phyloP scores from a whole-genome alignment of 2,113 vertebrate species.

The Phaetusa simplex region DNA sequence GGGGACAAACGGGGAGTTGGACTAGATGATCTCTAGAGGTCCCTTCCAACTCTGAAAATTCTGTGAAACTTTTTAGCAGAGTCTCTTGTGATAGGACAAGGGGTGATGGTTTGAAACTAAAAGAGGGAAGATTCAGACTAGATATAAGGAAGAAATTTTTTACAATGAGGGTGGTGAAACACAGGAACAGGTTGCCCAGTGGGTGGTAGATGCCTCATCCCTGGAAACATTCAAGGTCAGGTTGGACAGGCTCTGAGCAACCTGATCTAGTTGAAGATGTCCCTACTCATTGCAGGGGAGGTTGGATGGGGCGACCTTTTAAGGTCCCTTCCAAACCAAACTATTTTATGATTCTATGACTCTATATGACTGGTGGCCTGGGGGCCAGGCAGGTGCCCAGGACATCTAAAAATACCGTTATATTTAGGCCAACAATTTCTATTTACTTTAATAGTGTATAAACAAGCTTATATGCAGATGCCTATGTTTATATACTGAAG shows the following conservation, averaged over 20 bases:
- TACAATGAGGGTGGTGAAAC: background rate
- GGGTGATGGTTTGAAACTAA: background rate
- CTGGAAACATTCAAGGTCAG: background rate
- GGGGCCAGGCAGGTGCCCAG: background rate
- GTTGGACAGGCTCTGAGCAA: background rate
- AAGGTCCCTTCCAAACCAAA: background rate
- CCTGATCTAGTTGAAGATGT: background rate
- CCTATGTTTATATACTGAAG: background rate
- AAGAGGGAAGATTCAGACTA: background rate
- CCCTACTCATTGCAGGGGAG: background rate
- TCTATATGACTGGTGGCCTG: background rate
- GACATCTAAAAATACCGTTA: background rate
- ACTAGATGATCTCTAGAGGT: too few species aligned
- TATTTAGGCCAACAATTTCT: background rate
- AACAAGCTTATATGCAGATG: background rate
- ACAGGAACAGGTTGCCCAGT: background rate
- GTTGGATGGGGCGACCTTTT: background rate
- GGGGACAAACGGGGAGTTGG: background rate
- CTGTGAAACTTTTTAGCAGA: background rate
- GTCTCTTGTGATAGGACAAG: background rate
- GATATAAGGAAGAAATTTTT: background rate
- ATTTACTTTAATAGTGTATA: background rate
- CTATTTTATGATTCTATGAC: background rate
- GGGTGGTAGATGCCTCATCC: background rate
- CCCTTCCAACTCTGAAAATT: too few species aligned